Evolutionary conservation across 2,888 invertebrate genomes (phyloP), one percentile per base, ranked within the genome.

Genomic region (Lepetodrilus schrolli): DNA sequence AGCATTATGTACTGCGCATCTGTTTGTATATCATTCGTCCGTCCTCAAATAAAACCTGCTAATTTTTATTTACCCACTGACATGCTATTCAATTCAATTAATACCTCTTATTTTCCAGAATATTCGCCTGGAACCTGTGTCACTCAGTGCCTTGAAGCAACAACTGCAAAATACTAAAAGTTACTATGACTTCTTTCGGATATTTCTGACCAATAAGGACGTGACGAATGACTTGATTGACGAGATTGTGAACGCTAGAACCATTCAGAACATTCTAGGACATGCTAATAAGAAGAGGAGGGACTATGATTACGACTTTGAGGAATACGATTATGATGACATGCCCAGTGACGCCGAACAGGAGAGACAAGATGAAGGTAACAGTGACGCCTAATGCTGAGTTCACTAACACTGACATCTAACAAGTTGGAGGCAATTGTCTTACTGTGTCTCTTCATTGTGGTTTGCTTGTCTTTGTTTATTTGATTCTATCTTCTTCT

Each of bases 131-230:
- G 34, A 51, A 37, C 68, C 73, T 17, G 49, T 73, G 17, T 20
- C 68, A 20, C n/a, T 73, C 34, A 37, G n/a, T 26, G 73, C 66
- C 17, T 73, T 73, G 10, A 48, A 47, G 23, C 36, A 26, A 48
- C 38, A 37, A 30, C 17, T 73, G 26, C 73, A 68, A 20, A 21
- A 50, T 69, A 36, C 68, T 1, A 74, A 68, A 37, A 74, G 71
- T 69, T 43, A 48, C 36, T 71, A 74, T 51, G 74, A 72, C 48
- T 66, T 66, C n/a, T 74, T 77, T 13, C 73, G 78, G 74, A 77
- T 80, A 76, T 81, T 81, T 51, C 26, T 75, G n/a, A 73, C 75
- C 20, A 72, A 73, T 26, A 72, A 73, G 26, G 66, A 72, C 36
- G 38, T 74, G 43, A 58, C 74, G 2, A 50, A 74, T 37, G 48